Conservation (phyloP, 2,797 vertebrate genomes). For the Gambelia wislizenii region DNA sequence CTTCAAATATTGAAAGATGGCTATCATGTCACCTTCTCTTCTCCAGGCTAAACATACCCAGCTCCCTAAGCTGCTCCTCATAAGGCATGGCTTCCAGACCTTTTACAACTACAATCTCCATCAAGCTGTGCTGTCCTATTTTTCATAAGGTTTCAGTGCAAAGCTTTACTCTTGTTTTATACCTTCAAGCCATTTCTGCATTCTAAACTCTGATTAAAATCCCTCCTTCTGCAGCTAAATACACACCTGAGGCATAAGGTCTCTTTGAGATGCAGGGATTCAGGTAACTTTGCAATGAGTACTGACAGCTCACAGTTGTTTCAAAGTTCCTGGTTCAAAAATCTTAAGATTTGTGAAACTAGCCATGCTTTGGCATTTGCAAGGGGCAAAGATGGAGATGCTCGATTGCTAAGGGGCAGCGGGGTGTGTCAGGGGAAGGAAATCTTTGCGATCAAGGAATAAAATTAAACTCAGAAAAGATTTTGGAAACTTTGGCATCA, state of each 20-base stretch:
- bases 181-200: no score
- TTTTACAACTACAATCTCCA: no score
- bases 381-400: neutral
- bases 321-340: neutral
- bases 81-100: no score
- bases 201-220: no score
- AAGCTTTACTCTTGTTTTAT: no score
- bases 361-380: neutral
- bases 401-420: neutral
- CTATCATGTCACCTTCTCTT: no score
- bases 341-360: neutral
- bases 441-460: slow-evolving; percentile 36
- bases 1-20: no score
- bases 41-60: no score
- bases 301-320: neutral
- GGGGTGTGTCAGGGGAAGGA: neutral
- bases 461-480: slow-evolving; percentile 23
- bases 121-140: no score
- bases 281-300: neutral
- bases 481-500: slow-evolving; percentile 19
- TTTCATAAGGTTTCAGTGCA: no score
- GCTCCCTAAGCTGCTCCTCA: no score
- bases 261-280: neutral
- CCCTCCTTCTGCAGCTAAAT: neutral
- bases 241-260: no score